Evolutionary conservation across 2,888 invertebrate genomes (phyloP), one percentile per base, ranked within the genome.

Genomic region (Ichneumoninae sp.): DNA sequence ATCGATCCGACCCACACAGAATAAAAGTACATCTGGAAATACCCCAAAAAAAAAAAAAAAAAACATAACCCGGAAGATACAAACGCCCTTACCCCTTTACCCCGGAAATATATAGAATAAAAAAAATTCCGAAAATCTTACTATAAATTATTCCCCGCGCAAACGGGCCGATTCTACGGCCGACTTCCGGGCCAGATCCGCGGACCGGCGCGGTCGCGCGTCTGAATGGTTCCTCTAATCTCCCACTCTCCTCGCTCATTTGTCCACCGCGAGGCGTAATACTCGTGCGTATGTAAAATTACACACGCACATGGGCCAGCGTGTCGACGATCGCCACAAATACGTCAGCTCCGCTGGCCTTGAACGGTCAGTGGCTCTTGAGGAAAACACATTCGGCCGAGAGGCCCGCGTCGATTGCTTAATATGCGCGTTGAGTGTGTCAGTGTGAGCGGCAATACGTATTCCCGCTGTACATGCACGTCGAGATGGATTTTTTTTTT

Each of bases 301-400:
- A 44, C 54, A 26, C 66, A 65, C 66, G 78, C 68, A 60, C 40
- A 22, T 36, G 19, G 22, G 54, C 1, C 16, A 36, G 5, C 47
- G 8, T 16, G 36, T 47, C 63, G 33, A 47, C 19, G 47, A 70
- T 33, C 73, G 16, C 57, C 52, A 71, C 50, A 54, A 70, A 77
- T 74, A 52, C 82, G 82, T 80, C 82, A 68, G 66, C 73, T 85
- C 70, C 79, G 77, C 86, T 90, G 91, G 89, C 92, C 92, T 92
- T 91, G 90, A 88, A 89, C 88, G 91, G 92, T 91, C 92, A 92
- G 88, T 91, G 91, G 89, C 90, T 87, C 30, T 79, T 69, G 84
- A 84, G 30, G 63, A 40, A n/a, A 60, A 33, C 16, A 22, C 63
- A 75, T 81, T 80, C 75, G 75, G 30, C 19, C 50, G 74, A 54